Conservation (phyloP, 1,140 invertebrate species). For the Cryptotermes secundus region DNA sequence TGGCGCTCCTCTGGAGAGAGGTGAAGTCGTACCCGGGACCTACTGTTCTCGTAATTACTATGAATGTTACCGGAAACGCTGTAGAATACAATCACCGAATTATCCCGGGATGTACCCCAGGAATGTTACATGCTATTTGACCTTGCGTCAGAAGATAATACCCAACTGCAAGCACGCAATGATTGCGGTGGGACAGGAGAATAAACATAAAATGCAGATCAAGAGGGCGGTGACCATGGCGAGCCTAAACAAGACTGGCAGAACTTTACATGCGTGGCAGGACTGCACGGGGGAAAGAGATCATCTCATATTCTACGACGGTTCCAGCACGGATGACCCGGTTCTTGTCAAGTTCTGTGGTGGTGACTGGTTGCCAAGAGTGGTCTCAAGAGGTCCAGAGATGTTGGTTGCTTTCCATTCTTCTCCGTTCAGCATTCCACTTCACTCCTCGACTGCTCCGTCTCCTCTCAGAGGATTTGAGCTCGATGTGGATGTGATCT, state of each 20-base stretch:
- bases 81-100: conserved; percentile 83
- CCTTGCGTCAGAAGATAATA: conserved; percentile 75
- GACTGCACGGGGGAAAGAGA: conserved; percentile 80
- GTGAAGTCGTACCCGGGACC: conserved; percentile 75
- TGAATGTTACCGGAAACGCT: conserved; percentile 69
- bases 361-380: conserved; percentile 73
- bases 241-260: conserved; percentile 40
- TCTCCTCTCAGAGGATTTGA: conserved; percentile 74
- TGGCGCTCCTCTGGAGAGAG: conserved; percentile 69
- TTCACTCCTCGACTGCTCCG: conserved; percentile 54
- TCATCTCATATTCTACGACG: conserved; percentile 83
- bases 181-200: conserved; percentile 75
- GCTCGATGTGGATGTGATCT: conserved; percentile 82
- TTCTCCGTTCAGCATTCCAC: conserved; percentile 70
- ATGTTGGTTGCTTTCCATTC: conserved; percentile 76
- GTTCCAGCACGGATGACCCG: conserved; percentile 72
- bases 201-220: conserved; percentile 57
- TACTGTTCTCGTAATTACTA: conserved; percentile 86
- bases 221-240: conserved; percentile 34
- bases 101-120: conserved; percentile 89
- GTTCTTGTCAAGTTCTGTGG: conserved; percentile 85
- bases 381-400: conserved; percentile 71
- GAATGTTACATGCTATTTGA: conserved; percentile 82
- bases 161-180: conserved; percentile 86
- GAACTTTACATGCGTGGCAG: conserved; percentile 72